Evolutionary conservation across 1,140 invertebrate species (phyloP), one percentile per base, ranked within the genome.

Genomic region (Rhyzopertha dominica): DNA sequence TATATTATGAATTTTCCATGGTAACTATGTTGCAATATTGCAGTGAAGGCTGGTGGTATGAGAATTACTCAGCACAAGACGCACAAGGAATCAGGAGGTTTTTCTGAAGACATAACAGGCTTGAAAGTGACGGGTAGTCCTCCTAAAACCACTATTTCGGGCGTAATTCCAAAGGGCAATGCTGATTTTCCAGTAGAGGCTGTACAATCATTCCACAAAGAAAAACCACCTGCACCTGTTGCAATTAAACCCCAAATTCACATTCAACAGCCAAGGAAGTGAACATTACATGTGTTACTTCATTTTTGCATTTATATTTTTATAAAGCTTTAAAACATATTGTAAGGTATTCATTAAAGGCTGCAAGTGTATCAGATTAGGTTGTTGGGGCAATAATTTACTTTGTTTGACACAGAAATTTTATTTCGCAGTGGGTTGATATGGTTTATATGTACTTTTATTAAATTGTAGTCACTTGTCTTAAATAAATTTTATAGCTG

Each of bases 1-100:
- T 10, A 41, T 24, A 26, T 35, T 49, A 34, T 12, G 12, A 14
- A 32, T 45, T 5, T 29, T 43, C 32, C 14, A 24, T 8, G 8
- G n/a, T 12, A 12, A 16, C 4, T 16, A n/a, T n/a, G n/a, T n/a
- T n/a, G n/a, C n/a, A 40, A 53, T 50, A 59, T 71, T 71, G 44
- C 67, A 92, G 89, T 91, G 0, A 94, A 92, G 75, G 90, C 86
- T 47, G 89, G 90, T 14, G 88, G 88, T 1, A 93, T 92, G 90
- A 76, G 90, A 47, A 90, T 94, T 59, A 90, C 85, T 4, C 89
- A 93, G 55, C 84, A 93, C 59, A 92, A 92, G 68, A 71, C 72
- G 4, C 76, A 81, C 2, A 78, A 64, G 36, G 63, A 67, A 50
- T 64, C 61, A 20, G 53, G 51, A 17, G 63, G 65, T 17, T 30